phyloP scores from a whole-genome alignment of 2,888 invertebrate species.

The Agonum fuliginosum region DNA sequence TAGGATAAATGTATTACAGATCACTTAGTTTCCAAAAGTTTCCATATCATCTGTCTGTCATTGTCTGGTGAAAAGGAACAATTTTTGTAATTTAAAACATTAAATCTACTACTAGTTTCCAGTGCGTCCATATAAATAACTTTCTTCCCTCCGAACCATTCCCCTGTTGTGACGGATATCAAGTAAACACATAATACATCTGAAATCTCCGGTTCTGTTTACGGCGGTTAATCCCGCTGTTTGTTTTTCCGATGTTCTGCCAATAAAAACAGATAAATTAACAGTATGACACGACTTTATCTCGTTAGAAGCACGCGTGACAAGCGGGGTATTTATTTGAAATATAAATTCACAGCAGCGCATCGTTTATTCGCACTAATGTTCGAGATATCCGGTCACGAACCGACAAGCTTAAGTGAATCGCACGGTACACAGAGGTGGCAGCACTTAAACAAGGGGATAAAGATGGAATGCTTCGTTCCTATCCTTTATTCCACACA shows the following conservation, averaged over 20 bases:
- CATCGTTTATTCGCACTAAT: conserved; percentile 48
- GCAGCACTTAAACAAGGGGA: not conserved
- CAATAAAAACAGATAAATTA: conserved; percentile 55
- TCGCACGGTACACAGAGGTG: conserved; percentile 16
- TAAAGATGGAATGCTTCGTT: too few species aligned
- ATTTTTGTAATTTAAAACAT: too few species aligned
- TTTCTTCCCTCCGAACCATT: too few species aligned
- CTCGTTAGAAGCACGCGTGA: conserved; percentile 28
- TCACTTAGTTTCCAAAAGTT: too few species aligned
- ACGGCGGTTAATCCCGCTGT: conserved; percentile 40
- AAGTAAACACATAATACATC: conserved; percentile 30
- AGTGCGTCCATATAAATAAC: too few species aligned
- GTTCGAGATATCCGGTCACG: conserved; percentile 42
- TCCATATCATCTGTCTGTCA: too few species aligned
- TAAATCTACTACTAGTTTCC: too few species aligned
- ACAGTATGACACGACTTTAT: conserved; percentile 50
- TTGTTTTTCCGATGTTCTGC: conserved; percentile 46
- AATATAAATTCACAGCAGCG: conserved; percentile 44
- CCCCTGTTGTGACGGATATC: conserved; percentile 22
- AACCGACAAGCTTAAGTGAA: conserved; percentile 42
- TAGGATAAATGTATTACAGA: too few species aligned
- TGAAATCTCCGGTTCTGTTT: too few species aligned
- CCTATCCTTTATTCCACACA: too few species aligned
- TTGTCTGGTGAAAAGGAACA: too few species aligned
- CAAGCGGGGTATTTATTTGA: conserved; percentile 37